phyloP scores from a whole-genome alignment of 2,113 vertebrate species.

The Laterallus jamaicensis region DNA sequence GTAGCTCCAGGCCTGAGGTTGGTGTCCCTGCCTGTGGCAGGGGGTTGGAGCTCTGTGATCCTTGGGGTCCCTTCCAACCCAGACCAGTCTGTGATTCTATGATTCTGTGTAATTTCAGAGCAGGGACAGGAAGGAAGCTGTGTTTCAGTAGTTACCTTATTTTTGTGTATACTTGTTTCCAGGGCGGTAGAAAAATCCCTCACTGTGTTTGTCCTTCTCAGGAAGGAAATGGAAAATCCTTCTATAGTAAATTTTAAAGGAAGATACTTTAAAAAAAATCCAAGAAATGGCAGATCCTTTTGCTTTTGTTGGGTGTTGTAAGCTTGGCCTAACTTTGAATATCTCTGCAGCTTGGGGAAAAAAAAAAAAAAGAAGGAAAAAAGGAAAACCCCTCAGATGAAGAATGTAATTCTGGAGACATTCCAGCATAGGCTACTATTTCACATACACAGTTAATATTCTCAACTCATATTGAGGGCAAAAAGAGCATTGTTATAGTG shows the following conservation, averaged over 20 bases:
- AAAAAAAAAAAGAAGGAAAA: not conserved
- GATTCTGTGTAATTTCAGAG: not conserved
- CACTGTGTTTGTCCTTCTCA: not conserved
- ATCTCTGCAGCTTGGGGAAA: not conserved
- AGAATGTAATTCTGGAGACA: not conserved
- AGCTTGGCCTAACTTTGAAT: conserved; percentile 27
- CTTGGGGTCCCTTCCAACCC: no score
- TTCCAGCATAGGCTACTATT: not conserved
- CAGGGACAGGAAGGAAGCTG: not conserved
- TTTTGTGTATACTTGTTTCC: not conserved
- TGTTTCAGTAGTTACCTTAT: not conserved
- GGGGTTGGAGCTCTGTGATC: no score
- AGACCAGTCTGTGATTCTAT: no score
- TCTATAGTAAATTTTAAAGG: not conserved
- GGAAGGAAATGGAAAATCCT: not conserved
- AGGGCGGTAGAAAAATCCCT: not conserved
- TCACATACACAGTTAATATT: conserved; percentile 33
- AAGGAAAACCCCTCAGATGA: not conserved
- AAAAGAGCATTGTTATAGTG: conserved; percentile 8
- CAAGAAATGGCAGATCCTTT: not conserved
- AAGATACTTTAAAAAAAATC: not conserved
- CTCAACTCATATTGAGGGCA: not conserved
- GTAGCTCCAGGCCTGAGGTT: no score
- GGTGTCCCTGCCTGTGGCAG: no score
- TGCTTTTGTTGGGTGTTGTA: not conserved